phyloP scores from a whole-genome alignment of 2,888 invertebrate genomes.

The Glomeris marginata region DNA sequence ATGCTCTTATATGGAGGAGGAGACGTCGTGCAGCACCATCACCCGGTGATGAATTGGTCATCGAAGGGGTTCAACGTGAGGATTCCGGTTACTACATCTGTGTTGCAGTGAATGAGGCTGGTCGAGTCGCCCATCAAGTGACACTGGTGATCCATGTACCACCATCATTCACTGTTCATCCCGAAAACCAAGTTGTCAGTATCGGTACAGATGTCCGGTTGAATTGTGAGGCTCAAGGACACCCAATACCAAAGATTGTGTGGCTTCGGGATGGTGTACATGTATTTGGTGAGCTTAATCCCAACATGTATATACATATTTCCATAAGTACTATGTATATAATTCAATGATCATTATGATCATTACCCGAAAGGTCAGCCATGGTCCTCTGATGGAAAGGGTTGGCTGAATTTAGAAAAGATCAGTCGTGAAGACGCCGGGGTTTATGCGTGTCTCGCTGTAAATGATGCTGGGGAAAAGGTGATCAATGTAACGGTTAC shows the following conservation, averaged over 20 bases:
- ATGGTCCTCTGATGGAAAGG: not conserved
- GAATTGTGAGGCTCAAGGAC: constrained; percentile 28
- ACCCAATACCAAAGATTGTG: constrained; percentile 1
- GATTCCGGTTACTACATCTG: constrained; percentile 5
- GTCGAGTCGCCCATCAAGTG: constrained; percentile 20
- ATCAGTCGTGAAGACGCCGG: constrained; percentile 22
- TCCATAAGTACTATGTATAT: too few relatives aligned
- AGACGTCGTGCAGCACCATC: not conserved
- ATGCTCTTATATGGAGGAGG: not conserved
- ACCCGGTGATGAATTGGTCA: constrained; percentile 7
- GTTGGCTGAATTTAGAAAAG: not conserved
- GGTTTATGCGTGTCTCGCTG: constrained; percentile 31
- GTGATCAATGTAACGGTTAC: not conserved
- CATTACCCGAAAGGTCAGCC: too few relatives aligned
- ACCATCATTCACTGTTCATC: constrained; percentile 14
- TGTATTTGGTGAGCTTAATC: not conserved
- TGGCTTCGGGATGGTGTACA: constrained; percentile 4
- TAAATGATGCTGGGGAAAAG: constrained; percentile 26
- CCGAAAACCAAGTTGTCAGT: constrained; percentile 19
- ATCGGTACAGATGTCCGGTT: constrained; percentile 24
- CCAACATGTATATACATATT: too few relatives aligned
- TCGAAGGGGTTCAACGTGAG: constrained; percentile 12
- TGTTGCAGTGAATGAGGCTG: constrained; percentile 12
- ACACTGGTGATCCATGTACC: constrained; percentile 13
- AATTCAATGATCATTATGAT: not conserved